phyloP scores from a whole-genome alignment of 2,888 invertebrate genomes.

The Apodemia zela region DNA sequence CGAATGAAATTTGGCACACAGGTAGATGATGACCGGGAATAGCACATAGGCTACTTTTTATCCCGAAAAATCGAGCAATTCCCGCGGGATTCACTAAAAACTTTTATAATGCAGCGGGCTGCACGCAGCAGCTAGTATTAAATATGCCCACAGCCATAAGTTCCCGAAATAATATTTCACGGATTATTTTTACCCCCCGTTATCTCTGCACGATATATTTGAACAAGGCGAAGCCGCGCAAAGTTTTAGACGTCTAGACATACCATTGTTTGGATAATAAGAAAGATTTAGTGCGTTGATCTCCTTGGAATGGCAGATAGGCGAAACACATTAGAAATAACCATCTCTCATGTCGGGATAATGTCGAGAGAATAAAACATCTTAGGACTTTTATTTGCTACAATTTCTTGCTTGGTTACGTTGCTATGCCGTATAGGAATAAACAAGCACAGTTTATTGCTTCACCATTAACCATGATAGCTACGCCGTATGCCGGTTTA shows the following conservation, averaged over 20 bases:
- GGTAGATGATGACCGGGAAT: too few species aligned
- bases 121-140: too few species aligned
- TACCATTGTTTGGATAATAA: constrained; percentile 26
- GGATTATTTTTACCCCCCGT: constrained; percentile 13
- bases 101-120: too few species aligned
- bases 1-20: too few species aligned
- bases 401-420: constrained; percentile 1
- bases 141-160: not conserved
- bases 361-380: constrained; percentile 18
- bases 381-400: not conserved
- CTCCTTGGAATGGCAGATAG: constrained; percentile 27
- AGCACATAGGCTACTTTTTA: too few species aligned
- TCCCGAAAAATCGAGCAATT: too few species aligned
- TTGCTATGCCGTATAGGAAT: not conserved
- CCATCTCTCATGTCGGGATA: constrained; percentile 14
- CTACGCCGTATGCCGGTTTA: too few species aligned
- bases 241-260: constrained; percentile 32
- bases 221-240: constrained; percentile 23
- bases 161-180: not conserved
- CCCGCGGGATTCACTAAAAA: too few species aligned
- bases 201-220: constrained; percentile 22
- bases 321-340: constrained; percentile 22
- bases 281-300: constrained; percentile 28
- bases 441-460: not conserved
- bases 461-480: not conserved